A percentile compares a stretch with the other conserved stretches of the same genome.
Conservation (phyloP, 37 sponge, comb jelly and placozoan genomes). For the Hormiphora californensis region DNA sequence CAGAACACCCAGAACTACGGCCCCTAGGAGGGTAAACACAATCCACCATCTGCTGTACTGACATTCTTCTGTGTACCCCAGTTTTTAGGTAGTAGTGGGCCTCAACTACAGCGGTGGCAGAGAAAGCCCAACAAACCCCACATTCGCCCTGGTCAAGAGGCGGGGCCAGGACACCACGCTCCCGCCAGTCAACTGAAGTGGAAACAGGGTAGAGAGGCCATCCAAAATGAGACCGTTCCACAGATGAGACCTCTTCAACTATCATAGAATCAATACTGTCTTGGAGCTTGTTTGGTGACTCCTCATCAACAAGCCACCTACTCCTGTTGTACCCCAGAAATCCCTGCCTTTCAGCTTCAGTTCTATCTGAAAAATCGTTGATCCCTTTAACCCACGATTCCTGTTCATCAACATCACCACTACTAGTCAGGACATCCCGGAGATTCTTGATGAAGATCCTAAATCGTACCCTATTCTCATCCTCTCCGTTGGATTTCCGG, state of each 20-base stretch:
- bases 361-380: neutral
- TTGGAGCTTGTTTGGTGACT: too few relatives aligned
- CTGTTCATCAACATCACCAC: too few relatives aligned
- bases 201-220: neutral
- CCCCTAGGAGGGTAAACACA: neutral
- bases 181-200: neutral
- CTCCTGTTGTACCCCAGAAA: neutral
- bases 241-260: neutral
- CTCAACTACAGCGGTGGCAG: neutral
- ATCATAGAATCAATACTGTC: neutral
- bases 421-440: neutral
- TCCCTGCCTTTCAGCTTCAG: neutral
- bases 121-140: neutral
- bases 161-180: neutral
- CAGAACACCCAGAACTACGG: too few relatives aligned
- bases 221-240: neutral
- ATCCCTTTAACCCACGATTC: neutral
- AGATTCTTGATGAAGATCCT: neutral
- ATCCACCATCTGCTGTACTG: conserved; percentile 2
- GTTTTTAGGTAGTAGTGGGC: neutral
- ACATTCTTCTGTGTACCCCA: neutral
- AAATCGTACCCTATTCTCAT: neutral
- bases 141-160: conserved; percentile 12
- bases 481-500: neutral
- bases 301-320: neutral